These are phyloP conservation scores for Amniataba percoides DNA, from an alignment of 2,797 vertebrate species.

Conservation along the genomic window DNA sequence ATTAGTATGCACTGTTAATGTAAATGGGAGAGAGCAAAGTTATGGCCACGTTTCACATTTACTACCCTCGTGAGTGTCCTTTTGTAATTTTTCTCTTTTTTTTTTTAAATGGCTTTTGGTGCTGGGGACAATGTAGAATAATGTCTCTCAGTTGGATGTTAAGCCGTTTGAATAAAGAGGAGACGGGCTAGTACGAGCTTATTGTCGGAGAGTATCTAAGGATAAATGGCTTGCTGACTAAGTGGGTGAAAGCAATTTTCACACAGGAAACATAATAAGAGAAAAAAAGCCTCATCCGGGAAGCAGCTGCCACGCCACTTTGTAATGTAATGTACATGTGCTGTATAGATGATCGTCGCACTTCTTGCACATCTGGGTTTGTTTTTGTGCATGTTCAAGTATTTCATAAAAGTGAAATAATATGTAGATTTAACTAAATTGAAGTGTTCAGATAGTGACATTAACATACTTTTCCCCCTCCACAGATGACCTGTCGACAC, in stretches of 20 bases:
- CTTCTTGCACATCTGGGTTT: background rate
- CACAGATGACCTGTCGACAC: too few relatives aligned
- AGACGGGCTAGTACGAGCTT: slow-evolving; percentile 5
- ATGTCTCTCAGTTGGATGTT: slow-evolving; percentile 15
- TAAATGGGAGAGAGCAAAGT: slow-evolving; percentile 19
- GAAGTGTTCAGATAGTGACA: background rate
- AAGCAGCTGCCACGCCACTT: background rate
- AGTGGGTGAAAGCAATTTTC: slow-evolving; percentile 18
- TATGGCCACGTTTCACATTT: slow-evolving; percentile 45
- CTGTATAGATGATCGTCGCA: background rate
- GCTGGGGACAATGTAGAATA: slow-evolving; percentile 7
- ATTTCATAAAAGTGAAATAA: background rate
- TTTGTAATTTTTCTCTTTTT: slow-evolving; percentile 7
- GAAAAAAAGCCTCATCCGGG: background rate
- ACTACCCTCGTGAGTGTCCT: slow-evolving; percentile 17
- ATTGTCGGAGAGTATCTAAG: slow-evolving; percentile 28
- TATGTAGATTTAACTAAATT: too few relatives aligned
- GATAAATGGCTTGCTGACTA: slow-evolving; percentile 41
- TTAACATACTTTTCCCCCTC: background rate
- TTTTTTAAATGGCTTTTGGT: slow-evolving; percentile 17
- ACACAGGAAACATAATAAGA: background rate
- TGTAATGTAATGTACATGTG: background rate
- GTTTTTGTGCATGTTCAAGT: background rate
- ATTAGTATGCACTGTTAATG: slow-evolving; percentile 35
- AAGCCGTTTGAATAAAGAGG: slow-evolving; percentile 39